A percentile compares a stretch with the other conserved stretches of the same genome.
phyloP scores from a whole-genome alignment of 2,888 invertebrate species.

The Dinocampus coccinellae region DNA sequence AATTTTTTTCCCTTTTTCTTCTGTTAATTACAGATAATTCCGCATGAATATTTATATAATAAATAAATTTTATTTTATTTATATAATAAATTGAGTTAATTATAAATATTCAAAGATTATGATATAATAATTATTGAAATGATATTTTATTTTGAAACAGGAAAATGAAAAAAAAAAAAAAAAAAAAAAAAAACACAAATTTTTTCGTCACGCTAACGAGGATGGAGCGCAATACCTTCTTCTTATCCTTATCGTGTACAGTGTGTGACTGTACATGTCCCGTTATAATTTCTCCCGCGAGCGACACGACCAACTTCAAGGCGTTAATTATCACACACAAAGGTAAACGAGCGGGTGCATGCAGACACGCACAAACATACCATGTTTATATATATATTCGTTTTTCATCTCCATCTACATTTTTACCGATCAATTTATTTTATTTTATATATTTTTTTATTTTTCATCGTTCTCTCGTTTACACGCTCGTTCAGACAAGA shows the following conservation, averaged over 20 bases:
- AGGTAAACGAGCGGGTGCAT: too few relatives aligned
- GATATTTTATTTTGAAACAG: slow-evolving; percentile 23
- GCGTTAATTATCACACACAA: slow-evolving; percentile 54
- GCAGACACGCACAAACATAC: not conserved
- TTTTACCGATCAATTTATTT: too few relatives aligned
- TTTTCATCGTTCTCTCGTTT: slow-evolving; percentile 23
- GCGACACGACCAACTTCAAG: slow-evolving; percentile 49
- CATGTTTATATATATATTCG: slow-evolving; percentile 19
- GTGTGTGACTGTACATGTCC: slow-evolving; percentile 44
- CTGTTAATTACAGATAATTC: too few relatives aligned
- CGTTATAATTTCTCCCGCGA: slow-evolving; percentile 60
- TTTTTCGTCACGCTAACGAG: slow-evolving; percentile 47
- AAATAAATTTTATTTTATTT: too few relatives aligned
- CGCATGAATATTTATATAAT: too few relatives aligned
- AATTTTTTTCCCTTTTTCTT: too few relatives aligned
- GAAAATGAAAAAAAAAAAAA: too few relatives aligned
- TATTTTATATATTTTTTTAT: slow-evolving; percentile 35
- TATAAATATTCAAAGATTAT: too few relatives aligned
- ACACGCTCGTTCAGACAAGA: slow-evolving; percentile 30
- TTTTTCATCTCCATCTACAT: slow-evolving; percentile 39
- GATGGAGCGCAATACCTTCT: slow-evolving; percentile 41
- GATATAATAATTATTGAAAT: slow-evolving; percentile 17
- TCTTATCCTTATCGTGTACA: slow-evolving; percentile 46
- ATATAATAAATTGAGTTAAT: too few relatives aligned
- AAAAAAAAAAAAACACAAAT: slow-evolving; percentile 36